Conservation (phyloP, 2,888 invertebrate genomes). For the Pteria penguin region DNA sequence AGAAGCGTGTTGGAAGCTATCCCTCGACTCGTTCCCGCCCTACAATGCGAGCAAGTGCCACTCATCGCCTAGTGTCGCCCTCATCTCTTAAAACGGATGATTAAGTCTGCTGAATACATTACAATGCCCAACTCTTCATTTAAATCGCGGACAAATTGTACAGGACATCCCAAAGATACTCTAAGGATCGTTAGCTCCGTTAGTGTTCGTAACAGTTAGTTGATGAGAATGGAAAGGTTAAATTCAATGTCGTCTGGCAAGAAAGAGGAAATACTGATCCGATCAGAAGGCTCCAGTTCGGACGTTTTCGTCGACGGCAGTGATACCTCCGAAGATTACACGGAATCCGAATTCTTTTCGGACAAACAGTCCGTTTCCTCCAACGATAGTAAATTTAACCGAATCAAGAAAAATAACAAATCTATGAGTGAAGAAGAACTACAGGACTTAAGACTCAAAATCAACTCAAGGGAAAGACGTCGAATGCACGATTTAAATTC, state of each 20-base stretch:
- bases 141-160: neutral
- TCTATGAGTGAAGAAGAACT: constrained; percentile 70
- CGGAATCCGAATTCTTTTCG: neutral
- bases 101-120: constrained; percentile 24
- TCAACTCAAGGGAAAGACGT: constrained; percentile 81
- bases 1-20: neutral
- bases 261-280: neutral
- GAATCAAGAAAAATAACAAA: constrained; percentile 24
- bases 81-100: constrained; percentile 19
- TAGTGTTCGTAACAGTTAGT: neutral
- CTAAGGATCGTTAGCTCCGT: neutral
- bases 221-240: neutral
- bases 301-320: constrained; percentile 28
- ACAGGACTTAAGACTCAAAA: constrained; percentile 78
- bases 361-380: neutral
- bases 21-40: constrained; percentile 25
- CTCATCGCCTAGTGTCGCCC: constrained; percentile 30
- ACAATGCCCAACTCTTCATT: constrained; percentile 20
- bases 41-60: constrained; percentile 20
- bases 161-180: neutral
- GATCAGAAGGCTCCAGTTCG: neutral
- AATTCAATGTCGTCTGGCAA: neutral
- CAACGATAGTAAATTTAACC: neutral
- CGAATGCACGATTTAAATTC: constrained; percentile 82
- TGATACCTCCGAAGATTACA: constrained; percentile 29